Evolutionary conservation across 2,888 invertebrate genomes (phyloP), one percentile per base, ranked within the genome.

Genomic region (Sicus ferrugineus): DNA sequence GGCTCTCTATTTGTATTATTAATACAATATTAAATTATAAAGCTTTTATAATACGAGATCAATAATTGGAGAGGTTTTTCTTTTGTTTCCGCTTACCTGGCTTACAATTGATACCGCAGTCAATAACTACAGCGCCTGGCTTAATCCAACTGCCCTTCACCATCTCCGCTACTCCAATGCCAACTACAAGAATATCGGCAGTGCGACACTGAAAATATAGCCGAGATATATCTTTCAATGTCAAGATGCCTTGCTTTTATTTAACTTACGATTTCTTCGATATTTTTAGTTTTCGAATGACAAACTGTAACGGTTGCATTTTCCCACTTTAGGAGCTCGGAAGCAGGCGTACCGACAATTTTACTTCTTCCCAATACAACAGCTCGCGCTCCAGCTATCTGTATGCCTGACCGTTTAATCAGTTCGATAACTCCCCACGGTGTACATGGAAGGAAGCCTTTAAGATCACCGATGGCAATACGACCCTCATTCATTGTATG

Each of bases 131-230:
- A 19, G 98, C 97, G 4, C 98, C 98, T 0, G 95, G 95, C 86
- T 99, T 99, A 76, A 99, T 91, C 98, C 98, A 98, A 73, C 93
- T 93, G 0, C 93, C 96, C 83, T 93, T 94, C 2, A 99, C 96
- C 87, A 97, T 89, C 85, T 96, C 91, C 1, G 96, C 88, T 77
- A 91, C 89, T 0, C 98, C 98, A 78, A 98, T 95, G 0, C 92
- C 99, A 30, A 97, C 98, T n/a, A 99, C 95, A 65, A 99, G 86
- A 80, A 99, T 96, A 83, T 99, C 99, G 9, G 98, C 98, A 75
- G 89, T 88, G 74, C 89, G 89, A 2, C 90, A 89, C 91, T 92
- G 67, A 68, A 73, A 38, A 23, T 16, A 2, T 16, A 61, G 59
- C 26, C 1, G 5, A 4, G 19, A 2, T 52, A 19, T 52, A 52